phyloP scores from a whole-genome alignment of 1,140 invertebrate species.

The Mycetomoellerius zeteki region DNA sequence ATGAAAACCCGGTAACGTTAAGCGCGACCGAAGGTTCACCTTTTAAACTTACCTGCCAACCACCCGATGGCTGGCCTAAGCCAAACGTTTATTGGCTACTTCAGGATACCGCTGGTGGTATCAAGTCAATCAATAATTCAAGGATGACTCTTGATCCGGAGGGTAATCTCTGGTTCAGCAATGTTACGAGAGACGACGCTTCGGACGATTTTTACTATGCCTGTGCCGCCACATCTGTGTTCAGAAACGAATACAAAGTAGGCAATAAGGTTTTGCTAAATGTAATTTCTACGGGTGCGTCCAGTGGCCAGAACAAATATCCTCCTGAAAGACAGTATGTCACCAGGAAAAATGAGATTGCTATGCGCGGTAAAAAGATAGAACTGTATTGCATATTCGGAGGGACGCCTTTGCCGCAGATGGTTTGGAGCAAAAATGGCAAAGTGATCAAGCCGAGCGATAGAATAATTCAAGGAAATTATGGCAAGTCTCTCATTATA shows the following conservation, averaged over 20 bases:
- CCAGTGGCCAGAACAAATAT: slow-evolving; percentile 92
- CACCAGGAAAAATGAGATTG: slow-evolving; percentile 94
- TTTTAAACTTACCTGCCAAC: slow-evolving; percentile 94
- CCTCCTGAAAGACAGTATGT: slow-evolving; percentile 93
- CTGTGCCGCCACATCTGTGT: slow-evolving; percentile 95
- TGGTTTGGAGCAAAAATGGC: slow-evolving; percentile 95
- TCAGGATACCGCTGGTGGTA: slow-evolving; percentile 91
- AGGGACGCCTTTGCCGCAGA: slow-evolving; percentile 94
- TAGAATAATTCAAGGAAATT: slow-evolving; percentile 94
- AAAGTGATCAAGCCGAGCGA: slow-evolving; percentile 90
- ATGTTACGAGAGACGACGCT: slow-evolving; percentile 95
- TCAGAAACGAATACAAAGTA: slow-evolving; percentile 96
- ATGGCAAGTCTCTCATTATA: slow-evolving; percentile 97
- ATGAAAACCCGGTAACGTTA: slow-evolving; percentile 89
- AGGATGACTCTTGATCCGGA: slow-evolving; percentile 97
- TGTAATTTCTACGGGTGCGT: slow-evolving; percentile 92
- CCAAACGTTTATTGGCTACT: slow-evolving; percentile 98
- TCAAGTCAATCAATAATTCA: slow-evolving; percentile 96
- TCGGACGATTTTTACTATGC: slow-evolving; percentile 95
- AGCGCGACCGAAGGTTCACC: slow-evolving; percentile 95
- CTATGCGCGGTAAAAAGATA: slow-evolving; percentile 92
- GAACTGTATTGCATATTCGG: slow-evolving; percentile 96
- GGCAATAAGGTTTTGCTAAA: slow-evolving; percentile 94
- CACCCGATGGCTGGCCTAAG: slow-evolving; percentile 97
- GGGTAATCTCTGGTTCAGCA: slow-evolving; percentile 97